Conservation (phyloP, 2,888 invertebrate species). For the Nemapogon koenigi region DNA sequence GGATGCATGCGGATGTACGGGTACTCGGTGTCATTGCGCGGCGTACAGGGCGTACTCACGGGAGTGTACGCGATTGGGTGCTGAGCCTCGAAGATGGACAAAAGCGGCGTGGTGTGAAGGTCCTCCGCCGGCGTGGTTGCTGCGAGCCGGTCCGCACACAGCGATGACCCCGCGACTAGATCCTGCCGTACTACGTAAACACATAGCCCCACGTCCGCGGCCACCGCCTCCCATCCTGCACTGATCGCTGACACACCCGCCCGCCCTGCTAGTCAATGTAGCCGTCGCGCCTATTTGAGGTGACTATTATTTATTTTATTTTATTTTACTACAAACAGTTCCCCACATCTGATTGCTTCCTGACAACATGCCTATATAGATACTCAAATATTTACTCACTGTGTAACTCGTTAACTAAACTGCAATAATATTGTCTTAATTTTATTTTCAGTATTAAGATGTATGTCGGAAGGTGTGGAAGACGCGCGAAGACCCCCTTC, state of each 20-base stretch:
- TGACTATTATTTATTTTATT: conserved; percentile 20
- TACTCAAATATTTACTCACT: no score
- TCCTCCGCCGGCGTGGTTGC: conserved; percentile 40
- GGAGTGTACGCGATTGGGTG: conserved; percentile 82
- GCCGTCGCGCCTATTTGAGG: conserved; percentile 48
- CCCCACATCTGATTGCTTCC: no score
- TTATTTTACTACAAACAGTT: no score
- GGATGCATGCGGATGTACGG: conserved; percentile 89
- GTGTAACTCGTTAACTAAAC: no score
- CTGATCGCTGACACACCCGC: conserved; percentile 25
- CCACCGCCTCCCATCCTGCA: conserved; percentile 55
- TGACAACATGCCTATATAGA: no score
- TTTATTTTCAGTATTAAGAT: no score
- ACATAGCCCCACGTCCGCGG: conserved; percentile 37
- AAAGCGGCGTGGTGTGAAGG: conserved; percentile 71
- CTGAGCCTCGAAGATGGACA: conserved; percentile 75
- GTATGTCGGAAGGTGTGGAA: no score
- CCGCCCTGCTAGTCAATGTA: conserved; percentile 53
- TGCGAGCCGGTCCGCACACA: conserved; percentile 21
- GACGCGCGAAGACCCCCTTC: no score
- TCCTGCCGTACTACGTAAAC: conserved; percentile 12
- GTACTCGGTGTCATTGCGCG: conserved; percentile 85
- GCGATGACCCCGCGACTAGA: conserved; percentile 3
- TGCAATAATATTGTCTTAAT: no score
- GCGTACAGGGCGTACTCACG: conserved; percentile 89